Percentiles rank a stretch among this genome's conserved stretches.
These are phyloP conservation scores for Agrypnia vestita DNA, from an alignment of 1,140 invertebrate species.

Conservation along the genomic window DNA sequence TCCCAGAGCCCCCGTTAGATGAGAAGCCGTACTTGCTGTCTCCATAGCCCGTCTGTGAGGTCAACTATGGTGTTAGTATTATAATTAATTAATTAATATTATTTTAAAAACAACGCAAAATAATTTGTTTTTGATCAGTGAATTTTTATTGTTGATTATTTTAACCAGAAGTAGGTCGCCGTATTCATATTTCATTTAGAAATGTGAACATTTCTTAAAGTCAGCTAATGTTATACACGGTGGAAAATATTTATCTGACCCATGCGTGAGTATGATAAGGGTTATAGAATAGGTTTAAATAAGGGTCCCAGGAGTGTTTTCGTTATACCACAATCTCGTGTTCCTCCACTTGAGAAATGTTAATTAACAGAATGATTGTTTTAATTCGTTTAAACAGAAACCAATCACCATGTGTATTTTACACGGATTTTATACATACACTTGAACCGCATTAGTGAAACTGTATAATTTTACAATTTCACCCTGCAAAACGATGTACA, in stretches of 20 bases:
- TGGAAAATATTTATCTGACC: no score
- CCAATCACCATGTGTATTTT: conserved; percentile 24
- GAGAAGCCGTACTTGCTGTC: conserved; percentile 80
- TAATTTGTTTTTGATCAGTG: neutral
- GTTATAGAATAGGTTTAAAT: no score
- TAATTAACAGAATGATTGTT: conserved; percentile 3
- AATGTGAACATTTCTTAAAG: no score
- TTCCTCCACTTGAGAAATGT: conserved; percentile 9
- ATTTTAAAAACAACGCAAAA: conserved; percentile 8
- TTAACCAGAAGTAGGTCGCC: no score
- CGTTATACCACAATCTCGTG: neutral
- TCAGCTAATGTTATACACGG: no score
- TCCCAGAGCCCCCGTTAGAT: conserved; percentile 62
- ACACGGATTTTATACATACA: conserved; percentile 13
- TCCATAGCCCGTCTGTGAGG: conserved; percentile 67
- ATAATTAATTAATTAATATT: neutral
- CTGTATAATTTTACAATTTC: neutral
- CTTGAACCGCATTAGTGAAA: neutral
- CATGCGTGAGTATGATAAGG: no score
- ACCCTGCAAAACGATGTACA: neutral
- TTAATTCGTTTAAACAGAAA: conserved; percentile 7
- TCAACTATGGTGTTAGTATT: neutral
- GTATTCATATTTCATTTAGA: no score
- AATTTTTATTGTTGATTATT: no score
- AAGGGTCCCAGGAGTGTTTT: neutral